These are phyloP conservation scores for Phocides pigmalion DNA, from an alignment of 1,140 invertebrate genomes.

Conservation along the genomic window DNA sequence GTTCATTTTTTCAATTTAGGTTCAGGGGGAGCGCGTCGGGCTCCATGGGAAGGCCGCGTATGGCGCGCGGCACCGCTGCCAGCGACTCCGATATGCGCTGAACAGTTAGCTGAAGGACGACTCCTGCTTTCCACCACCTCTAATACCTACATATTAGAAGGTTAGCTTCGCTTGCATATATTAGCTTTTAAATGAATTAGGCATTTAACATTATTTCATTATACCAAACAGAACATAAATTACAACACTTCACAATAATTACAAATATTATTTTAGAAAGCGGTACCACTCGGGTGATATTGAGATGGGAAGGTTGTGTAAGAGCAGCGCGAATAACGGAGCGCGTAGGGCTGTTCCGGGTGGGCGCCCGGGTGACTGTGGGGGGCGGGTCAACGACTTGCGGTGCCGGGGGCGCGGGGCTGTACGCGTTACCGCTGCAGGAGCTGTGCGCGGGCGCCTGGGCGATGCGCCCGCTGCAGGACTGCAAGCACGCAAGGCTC, in stretches of 20 bases:
- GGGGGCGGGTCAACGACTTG: conserved; percentile 63
- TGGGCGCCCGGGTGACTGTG: conserved; percentile 55
- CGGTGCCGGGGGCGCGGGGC: conserved; percentile 68
- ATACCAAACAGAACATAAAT: too few species aligned
- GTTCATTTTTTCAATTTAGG: conserved; percentile 45
- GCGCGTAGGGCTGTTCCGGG: conserved; percentile 69
- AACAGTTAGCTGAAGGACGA: conserved; percentile 69
- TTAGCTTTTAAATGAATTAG: background rate
- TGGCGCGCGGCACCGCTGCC: conserved; percentile 74
- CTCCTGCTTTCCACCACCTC: conserved; percentile 72
- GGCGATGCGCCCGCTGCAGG: conserved; percentile 76
- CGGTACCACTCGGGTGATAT: conserved; percentile 70
- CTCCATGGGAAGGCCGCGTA: conserved; percentile 71
- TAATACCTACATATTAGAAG: conserved; percentile 77
- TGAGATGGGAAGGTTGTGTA: conserved; percentile 75
- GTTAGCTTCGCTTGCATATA: conserved; percentile 16
- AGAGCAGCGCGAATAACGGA: conserved; percentile 65
- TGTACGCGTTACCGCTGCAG: conserved; percentile 69
- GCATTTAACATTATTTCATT: too few species aligned
- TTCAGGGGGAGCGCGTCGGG: conserved; percentile 65
- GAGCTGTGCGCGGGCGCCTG: conserved; percentile 72
- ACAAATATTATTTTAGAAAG: conserved; percentile 53
- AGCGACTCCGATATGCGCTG: conserved; percentile 69
- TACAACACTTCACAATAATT: background rate
- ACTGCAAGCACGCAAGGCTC: conserved; percentile 74